These are phyloP conservation scores for Armadillidium nasatum DNA, from an alignment of 1,140 invertebrate genomes.

Conservation along the genomic window DNA sequence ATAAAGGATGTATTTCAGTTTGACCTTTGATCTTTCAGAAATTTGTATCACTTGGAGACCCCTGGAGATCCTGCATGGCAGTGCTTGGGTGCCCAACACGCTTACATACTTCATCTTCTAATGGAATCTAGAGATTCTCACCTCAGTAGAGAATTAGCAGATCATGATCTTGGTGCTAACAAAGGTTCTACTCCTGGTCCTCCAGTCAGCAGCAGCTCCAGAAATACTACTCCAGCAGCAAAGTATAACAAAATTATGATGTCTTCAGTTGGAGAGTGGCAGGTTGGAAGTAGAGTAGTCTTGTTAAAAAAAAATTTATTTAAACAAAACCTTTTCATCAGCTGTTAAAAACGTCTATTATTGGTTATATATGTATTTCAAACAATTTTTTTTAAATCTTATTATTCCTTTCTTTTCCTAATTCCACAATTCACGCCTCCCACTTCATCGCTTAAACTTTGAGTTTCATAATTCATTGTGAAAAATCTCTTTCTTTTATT, in stretches of 20 bases:
- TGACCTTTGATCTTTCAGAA: slow-evolving; percentile 51
- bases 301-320: no score
- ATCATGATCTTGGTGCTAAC: slow-evolving; percentile 36
- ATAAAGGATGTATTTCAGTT: slow-evolving; percentile 1
- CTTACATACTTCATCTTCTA: slow-evolving; percentile 65
- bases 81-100: slow-evolving; percentile 71
- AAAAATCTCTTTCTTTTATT: no score
- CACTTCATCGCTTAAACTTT: no score
- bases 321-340: no score
- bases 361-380: not conserved
- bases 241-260: slow-evolving; percentile 44
- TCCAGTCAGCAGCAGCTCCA: slow-evolving; percentile 8
- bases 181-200: slow-evolving; percentile 12
- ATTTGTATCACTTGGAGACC: slow-evolving; percentile 58
- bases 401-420: no score
- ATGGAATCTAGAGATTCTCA: slow-evolving; percentile 58
- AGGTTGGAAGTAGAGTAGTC: no score
- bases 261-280: slow-evolving; percentile 41
- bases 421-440: no score
- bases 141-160: slow-evolving; percentile 49
- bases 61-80: slow-evolving; percentile 88
- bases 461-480: no score
- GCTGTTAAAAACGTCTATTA: no score
- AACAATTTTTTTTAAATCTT: no score
- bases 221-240: slow-evolving; percentile 38